phyloP scores from a whole-genome alignment of 1,140 invertebrate species.

The Microvelia longipes region DNA sequence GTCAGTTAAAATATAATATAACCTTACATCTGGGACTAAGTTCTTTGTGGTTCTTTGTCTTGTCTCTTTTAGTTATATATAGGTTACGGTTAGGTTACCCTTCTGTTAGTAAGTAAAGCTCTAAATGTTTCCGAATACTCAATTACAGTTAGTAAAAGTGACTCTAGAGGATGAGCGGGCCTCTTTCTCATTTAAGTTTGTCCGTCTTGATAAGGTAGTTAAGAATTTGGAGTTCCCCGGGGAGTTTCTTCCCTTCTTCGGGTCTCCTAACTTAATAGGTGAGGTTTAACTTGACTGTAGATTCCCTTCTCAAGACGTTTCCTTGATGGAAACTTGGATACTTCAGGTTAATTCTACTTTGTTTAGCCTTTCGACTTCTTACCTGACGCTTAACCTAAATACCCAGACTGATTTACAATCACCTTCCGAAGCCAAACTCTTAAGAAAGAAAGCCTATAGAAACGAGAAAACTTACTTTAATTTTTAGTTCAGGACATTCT shows the following conservation, averaged over 20 bases:
- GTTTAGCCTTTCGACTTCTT: background rate
- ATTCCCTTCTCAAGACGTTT: background rate
- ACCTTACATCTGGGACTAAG: too few relatives aligned
- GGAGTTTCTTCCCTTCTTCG: background rate
- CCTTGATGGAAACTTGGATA: background rate
- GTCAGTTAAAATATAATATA: too few relatives aligned
- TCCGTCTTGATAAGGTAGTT: background rate
- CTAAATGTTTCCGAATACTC: background rate
- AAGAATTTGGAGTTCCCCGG: background rate
- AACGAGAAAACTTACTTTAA: too few relatives aligned
- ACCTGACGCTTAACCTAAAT: background rate
- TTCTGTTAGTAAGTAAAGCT: background rate
- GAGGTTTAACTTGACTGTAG: too few relatives aligned
- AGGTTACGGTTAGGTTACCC: background rate
- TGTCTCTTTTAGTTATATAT: too few relatives aligned
- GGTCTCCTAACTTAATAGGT: background rate
- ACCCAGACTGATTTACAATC: background rate
- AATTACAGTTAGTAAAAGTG: background rate
- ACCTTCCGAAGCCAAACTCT: too few relatives aligned
- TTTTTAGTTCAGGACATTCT: too few relatives aligned
- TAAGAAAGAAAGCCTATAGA: too few relatives aligned
- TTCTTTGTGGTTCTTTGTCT: too few relatives aligned
- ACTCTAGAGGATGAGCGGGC: background rate
- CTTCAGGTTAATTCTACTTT: background rate
- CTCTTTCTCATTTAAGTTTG: background rate